Base-by-base conservation (phyloP, 2,113 vertebrate species). In the Poeciliopsis retropinna region DNA sequence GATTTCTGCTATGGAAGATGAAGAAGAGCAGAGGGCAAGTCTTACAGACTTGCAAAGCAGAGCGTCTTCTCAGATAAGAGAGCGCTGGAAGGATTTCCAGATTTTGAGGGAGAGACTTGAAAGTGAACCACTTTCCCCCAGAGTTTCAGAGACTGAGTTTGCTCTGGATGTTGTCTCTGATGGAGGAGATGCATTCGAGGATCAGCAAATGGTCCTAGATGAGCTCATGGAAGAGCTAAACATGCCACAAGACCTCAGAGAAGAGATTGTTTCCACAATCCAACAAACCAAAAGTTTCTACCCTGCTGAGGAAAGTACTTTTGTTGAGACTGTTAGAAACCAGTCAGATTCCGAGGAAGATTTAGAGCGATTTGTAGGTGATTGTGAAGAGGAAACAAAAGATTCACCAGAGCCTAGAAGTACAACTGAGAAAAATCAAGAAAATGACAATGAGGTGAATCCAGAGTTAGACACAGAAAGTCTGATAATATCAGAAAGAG, bases 1-100 rank as follows among this genome's bases (percentile, higher is more conserved):
- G 57, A 85, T 95, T 47, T 84, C 95, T 0, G 64, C 84, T 57
- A 84, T 90, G 15, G 94, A 97, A 66, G 91, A 97, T 71, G 88
- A 92, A 64, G 92, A 95, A 54, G 94, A 96, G 64, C 90, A 96
- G 76, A 95, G 94, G 79, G 88, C 92, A 41, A 93, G 94, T 69
- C 79, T 97, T 71, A 91, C 87, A 5, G 90, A 89, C 83, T 89
- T 98, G 75, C 93, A 95, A 54, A 95, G 93, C 44, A 94, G 91
- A 78, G 87, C 93, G 27, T 95, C 94, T 69, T 93, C 87, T 30
- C 81, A 82, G 3, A 70, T 94, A 32, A 75, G 91, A 71, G 77
- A 92, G 1, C 72, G 75, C 29, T 94, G 80, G 86, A 94, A 70
- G 70, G 92, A 95, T 83, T 93, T 94, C 60, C 89, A 92, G 82